A percentile compares a stretch with the other conserved stretches of the same genome.
Evolutionary conservation across 2,888 invertebrate genomes (phyloP).

Genomic region (Arrhopalites spinosus): DNA sequence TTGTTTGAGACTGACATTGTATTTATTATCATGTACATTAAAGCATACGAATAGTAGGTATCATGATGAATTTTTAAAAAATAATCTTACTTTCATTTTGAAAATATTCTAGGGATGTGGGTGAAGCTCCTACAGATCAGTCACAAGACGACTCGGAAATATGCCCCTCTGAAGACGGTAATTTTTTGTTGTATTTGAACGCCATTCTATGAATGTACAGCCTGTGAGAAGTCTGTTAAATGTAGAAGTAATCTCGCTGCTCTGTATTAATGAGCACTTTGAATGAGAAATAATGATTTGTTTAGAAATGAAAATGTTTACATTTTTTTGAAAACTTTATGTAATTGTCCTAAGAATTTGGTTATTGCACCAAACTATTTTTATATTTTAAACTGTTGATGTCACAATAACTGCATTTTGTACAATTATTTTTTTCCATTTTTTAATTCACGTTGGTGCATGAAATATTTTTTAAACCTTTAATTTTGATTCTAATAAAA

Average conservation of each 20-base stretch:
- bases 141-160: conserved; percentile 74
- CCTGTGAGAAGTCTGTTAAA: not conserved
- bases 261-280: not conserved
- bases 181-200: conserved; percentile 49
- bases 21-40: no score
- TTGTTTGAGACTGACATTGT: no score
- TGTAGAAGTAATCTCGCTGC: not conserved
- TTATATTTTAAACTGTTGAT: not conserved
- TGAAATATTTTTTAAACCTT: no score
- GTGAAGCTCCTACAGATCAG: conserved; percentile 74
- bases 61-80: no score
- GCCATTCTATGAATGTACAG: conserved; percentile 35
- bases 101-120: conserved; percentile 66
- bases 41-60: no score
- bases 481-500: no score
- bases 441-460: not conserved
- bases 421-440: not conserved
- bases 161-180: conserved; percentile 76
- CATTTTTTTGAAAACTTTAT: no score
- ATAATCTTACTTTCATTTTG: no score
- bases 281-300: no score
- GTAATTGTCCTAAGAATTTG: no score
- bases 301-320: not conserved
- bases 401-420: not conserved
- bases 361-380: no score